These are phyloP conservation scores for Hozukius guyotensis DNA, from an alignment of 2,797 vertebrate genomes.

Conservation along the genomic window DNA sequence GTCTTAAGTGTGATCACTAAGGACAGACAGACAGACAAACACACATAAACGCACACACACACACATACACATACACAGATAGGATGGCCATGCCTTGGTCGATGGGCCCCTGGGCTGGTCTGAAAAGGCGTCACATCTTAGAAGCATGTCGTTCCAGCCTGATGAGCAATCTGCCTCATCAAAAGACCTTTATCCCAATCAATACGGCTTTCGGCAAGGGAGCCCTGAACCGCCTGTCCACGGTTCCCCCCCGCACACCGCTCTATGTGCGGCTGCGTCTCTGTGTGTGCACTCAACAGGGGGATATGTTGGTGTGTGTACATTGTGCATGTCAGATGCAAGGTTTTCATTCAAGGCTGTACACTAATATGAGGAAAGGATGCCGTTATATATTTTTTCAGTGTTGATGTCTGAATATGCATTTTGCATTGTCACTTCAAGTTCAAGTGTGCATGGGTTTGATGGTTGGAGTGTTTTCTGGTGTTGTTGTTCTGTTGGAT, in stretches of 20 bases:
- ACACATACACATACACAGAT: slow-evolving; percentile 20
- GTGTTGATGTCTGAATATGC: slow-evolving; percentile 14
- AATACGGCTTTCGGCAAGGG: slow-evolving; percentile 78
- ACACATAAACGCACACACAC: slow-evolving; percentile 16
- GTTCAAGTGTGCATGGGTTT: slow-evolving; percentile 33
- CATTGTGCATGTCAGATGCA: slow-evolving; percentile 32
- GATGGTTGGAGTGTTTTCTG: not conserved
- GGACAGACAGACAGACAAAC: slow-evolving; percentile 49
- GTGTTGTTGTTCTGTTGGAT: not conserved
- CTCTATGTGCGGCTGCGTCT: slow-evolving; percentile 17
- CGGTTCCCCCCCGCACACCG: slow-evolving; percentile 28
- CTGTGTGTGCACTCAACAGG: slow-evolving; percentile 35
- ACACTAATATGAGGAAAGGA: slow-evolving; percentile 8
- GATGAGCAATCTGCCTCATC: slow-evolving; percentile 85
- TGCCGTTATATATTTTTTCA: not conserved
- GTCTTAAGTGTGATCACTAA: slow-evolving; percentile 74
- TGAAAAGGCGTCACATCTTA: slow-evolving; percentile 80
- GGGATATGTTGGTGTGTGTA: slow-evolving; percentile 34
- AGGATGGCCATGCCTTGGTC: slow-evolving; percentile 61
- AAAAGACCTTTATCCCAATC: slow-evolving; percentile 84
- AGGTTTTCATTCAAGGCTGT: slow-evolving; percentile 22
- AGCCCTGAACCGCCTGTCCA: slow-evolving; percentile 53
- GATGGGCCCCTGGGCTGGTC: slow-evolving; percentile 75
- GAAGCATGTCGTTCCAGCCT: slow-evolving; percentile 83
- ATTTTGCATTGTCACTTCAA: slow-evolving; percentile 19